Evolutionary conservation across 2,113 vertebrate genomes (phyloP).

Genomic region (Ciconia boyciana): DNA sequence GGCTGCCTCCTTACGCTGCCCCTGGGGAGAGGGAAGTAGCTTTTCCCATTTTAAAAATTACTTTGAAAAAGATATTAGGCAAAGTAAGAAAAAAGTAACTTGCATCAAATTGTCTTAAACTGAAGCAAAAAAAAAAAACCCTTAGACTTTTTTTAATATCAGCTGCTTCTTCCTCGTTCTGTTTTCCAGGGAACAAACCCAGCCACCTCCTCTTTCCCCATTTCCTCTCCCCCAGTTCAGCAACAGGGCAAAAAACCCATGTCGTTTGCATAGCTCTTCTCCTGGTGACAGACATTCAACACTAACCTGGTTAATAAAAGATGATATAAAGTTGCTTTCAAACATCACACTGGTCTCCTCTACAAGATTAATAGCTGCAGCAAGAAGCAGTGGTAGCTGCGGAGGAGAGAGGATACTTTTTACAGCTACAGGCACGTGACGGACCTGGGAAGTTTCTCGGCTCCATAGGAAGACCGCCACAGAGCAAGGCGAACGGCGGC

Average conservation of each 20-base stretch:
- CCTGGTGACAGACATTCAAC: neutral
- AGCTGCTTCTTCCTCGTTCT: neutral
- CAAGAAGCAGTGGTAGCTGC: neutral
- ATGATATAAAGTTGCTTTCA: neutral
- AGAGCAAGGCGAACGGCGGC: fast-evolving
- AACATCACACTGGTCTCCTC: neutral
- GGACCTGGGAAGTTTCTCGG: neutral
- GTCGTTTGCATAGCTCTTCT: neutral
- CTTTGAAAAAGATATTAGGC: neutral
- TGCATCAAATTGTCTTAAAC: neutral
- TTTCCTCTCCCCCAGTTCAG: neutral
- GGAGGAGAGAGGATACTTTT: neutral
- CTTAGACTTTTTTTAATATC: neutral
- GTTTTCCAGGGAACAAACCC: neutral
- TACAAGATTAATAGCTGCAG: neutral
- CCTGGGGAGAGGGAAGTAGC: fast-evolving
- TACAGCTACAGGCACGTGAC: fast-evolving
- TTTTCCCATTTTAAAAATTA: neutral
- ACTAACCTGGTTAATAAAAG: neutral
- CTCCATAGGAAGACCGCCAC: fast-evolving
- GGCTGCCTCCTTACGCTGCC: neutral
- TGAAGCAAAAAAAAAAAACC: neutral
- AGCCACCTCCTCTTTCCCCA: neutral
- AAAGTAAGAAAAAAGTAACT: neutral
- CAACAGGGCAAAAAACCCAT: fast-evolving